Percentiles rank a stretch among this genome's conserved stretches.
Conservation (phyloP, 2,113 vertebrate genomes). For the Neomonachus schauinslandi region DNA sequence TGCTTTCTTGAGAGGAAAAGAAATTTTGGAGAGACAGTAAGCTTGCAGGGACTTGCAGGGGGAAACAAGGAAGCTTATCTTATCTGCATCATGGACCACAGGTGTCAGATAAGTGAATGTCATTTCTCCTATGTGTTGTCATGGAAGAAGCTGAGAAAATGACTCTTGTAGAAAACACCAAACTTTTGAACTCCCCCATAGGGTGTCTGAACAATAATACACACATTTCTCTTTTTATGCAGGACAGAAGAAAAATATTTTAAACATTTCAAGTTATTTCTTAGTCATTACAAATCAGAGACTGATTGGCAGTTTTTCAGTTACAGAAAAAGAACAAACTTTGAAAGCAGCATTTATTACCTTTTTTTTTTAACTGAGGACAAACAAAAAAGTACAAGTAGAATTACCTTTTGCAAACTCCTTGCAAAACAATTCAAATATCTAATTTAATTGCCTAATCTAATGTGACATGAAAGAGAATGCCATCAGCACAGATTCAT, state of each 20-base stretch:
- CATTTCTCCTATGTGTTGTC: neutral
- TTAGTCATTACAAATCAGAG: neutral
- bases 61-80: neutral
- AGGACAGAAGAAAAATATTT: conserved; percentile 4
- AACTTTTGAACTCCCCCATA: neutral
- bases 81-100: neutral
- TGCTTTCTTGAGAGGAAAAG: neutral
- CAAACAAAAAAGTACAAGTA: neutral
- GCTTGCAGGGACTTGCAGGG: neutral
- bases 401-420: conserved; percentile 43
- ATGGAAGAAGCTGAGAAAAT: neutral
- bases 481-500: conserved; percentile 18
- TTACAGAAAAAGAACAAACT: neutral
- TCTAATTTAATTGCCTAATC: conserved; percentile 57
- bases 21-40: neutral
- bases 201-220: neutral
- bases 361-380: neutral
- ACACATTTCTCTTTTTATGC: neutral
- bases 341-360: neutral
- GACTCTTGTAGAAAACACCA: neutral
- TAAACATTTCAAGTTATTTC: neutral
- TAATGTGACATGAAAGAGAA: conserved; percentile 51
- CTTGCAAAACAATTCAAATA: conserved; percentile 56
- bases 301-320: neutral
- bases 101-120: neutral